Conservation (phyloP, 1,140 invertebrate species). For the Dendrolimus punctatus region DNA sequence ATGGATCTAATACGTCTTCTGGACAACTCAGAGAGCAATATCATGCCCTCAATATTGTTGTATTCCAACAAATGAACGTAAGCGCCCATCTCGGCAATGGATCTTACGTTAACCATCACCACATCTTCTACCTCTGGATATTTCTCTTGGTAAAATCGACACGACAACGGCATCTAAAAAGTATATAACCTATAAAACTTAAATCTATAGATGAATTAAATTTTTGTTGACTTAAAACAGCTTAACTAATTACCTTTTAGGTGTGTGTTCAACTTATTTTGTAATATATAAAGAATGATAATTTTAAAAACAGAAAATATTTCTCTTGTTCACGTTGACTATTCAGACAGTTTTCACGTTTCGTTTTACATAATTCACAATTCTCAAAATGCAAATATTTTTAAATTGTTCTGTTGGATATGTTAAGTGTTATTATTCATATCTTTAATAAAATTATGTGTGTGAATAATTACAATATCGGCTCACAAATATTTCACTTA, state of each 20-base stretch:
- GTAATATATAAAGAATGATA: conserved; percentile 10
- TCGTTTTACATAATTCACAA: not conserved
- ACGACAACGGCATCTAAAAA: conserved; percentile 91
- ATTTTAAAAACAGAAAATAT: conserved; percentile 39
- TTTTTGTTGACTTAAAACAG: not conserved
- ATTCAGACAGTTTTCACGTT: conserved; percentile 1
- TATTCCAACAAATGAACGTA: conserved; percentile 99
- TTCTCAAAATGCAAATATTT: too few relatives aligned
- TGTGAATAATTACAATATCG: too few relatives aligned
- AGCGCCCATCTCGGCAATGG: conserved; percentile 99
- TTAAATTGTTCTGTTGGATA: too few relatives aligned
- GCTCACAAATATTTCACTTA: too few relatives aligned
- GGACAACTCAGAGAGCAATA: conserved; percentile 95
- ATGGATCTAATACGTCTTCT: conserved; percentile 98
- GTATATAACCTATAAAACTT: conserved; percentile 21
- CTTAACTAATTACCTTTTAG: conserved; percentile 17
- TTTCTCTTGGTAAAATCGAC: conserved; percentile 97
- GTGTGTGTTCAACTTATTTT: conserved; percentile 12
- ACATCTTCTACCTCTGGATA: conserved; percentile 99
- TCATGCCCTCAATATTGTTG: conserved; percentile 99
- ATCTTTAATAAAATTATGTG: too few relatives aligned
- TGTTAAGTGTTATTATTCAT: too few relatives aligned
- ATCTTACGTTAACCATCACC: conserved; percentile 98
- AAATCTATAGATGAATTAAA: not conserved
- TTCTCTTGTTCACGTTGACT: conserved; percentile 49